Evolutionary conservation across 2,113 vertebrate species (phyloP).

Genomic region (Micronisus gabar): DNA sequence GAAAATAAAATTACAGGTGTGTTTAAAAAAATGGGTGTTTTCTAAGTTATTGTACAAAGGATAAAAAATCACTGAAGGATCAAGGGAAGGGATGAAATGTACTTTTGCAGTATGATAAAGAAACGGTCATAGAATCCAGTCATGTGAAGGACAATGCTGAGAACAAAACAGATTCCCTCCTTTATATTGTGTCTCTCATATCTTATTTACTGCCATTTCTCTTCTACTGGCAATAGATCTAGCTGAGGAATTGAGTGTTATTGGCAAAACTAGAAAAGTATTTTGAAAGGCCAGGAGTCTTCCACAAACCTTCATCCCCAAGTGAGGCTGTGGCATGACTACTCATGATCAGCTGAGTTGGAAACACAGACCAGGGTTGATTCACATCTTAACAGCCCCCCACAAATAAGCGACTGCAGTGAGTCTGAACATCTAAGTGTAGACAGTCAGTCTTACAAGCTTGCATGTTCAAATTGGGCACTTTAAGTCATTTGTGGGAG

Average conservation of each 20-base stretch:
- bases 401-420: not conserved
- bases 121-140: not conserved
- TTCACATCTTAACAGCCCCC: not conserved
- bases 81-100: not conserved
- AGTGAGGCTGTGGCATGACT: not conserved
- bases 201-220: not conserved
- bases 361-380: not conserved
- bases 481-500: not conserved
- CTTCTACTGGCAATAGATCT: not conserved
- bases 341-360: not conserved
- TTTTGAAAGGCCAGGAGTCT: not conserved
- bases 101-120: not conserved
- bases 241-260: not conserved
- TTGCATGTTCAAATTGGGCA: not conserved
- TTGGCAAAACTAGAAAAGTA: not conserved
- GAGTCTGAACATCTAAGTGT: not conserved
- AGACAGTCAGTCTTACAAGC: not conserved
- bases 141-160: not conserved
- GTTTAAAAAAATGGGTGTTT: not conserved
- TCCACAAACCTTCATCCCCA: not conserved
- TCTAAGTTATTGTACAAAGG: not conserved
- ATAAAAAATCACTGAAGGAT: not conserved
- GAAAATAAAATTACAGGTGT: not conserved
- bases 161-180: not conserved
- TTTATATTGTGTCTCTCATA: not conserved